These are phyloP conservation scores for Cryptotermes secundus DNA, from an alignment of 1,140 invertebrate species.

Conservation along the genomic window DNA sequence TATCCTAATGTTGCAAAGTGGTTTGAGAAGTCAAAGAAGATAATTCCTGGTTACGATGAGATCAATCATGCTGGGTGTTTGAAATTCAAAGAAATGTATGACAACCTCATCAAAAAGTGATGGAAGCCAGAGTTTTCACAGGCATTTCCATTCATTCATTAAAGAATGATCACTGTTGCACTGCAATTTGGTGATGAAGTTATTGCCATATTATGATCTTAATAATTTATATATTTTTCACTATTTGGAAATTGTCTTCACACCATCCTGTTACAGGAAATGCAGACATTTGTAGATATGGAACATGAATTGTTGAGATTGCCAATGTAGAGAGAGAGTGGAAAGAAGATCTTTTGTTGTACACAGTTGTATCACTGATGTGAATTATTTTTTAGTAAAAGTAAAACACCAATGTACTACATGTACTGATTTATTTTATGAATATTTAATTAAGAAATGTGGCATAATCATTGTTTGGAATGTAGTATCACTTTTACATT, in stretches of 20 bases:
- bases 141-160: not conserved
- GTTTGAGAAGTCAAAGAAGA: constrained; percentile 29
- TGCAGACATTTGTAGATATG: too few species aligned
- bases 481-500: too few species aligned
- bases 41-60: constrained; percentile 32
- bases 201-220: not conserved
- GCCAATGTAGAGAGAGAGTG: too few species aligned
- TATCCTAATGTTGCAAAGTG: constrained; percentile 30
- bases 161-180: not conserved
- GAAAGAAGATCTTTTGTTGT: too few species aligned
- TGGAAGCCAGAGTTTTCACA: not conserved
- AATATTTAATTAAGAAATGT: too few species aligned
- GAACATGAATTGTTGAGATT: too few species aligned
- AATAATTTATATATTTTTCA: not conserved
- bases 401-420: too few species aligned
- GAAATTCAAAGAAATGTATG: constrained; percentile 28
- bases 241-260: not conserved
- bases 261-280: not conserved
- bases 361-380: too few species aligned
- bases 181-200: not conserved
- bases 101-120: constrained; percentile 20
- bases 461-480: too few species aligned
- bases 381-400: too few species aligned
- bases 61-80: constrained; percentile 29
- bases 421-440: too few species aligned